These are phyloP conservation scores for Microvelia longipes DNA, from an alignment of 1,140 invertebrate genomes.

Conservation along the genomic window DNA sequence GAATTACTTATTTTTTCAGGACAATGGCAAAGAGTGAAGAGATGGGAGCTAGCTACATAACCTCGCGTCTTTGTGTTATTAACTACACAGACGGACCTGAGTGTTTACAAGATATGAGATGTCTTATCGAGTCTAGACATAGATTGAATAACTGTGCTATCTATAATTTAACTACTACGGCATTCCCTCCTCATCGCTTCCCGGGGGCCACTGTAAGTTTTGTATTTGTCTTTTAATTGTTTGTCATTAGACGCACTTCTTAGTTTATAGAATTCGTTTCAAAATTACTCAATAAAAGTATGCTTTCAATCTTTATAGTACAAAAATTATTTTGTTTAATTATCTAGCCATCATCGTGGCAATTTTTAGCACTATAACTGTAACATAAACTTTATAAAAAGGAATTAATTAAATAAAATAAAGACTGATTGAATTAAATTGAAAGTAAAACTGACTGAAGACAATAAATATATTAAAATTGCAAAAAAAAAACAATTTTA, in stretches of 20 bases:
- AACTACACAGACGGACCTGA: slow-evolving; percentile 16
- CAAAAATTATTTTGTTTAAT: no score
- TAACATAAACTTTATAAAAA: no score
- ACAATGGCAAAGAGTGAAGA: slow-evolving; percentile 68
- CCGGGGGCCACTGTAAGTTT: slow-evolving; percentile 19
- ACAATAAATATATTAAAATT: no score
- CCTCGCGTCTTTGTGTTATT: slow-evolving; percentile 66
- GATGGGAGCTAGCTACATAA: slow-evolving; percentile 79
- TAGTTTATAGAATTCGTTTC: slow-evolving; percentile 33
- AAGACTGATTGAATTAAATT: no score
- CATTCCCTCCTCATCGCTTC: slow-evolving; percentile 12
- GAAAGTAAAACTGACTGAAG: no score
- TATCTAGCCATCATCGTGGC: no score
- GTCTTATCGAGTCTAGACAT: slow-evolving; percentile 38
- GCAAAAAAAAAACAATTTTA: no score
- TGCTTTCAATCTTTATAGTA: no score
- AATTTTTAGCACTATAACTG: no score
- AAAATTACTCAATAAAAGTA: no score
- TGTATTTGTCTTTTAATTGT: slow-evolving; percentile 30
- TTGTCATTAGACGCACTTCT: no score
- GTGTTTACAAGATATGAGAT: slow-evolving; percentile 60
- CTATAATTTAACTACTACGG: slow-evolving; percentile 10
- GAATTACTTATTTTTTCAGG: slow-evolving; percentile 35
- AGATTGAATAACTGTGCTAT: slow-evolving; percentile 10
- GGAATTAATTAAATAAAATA: no score